Conservation (phyloP, 2,888 invertebrate genomes). For the Nemurella pictetii region DNA sequence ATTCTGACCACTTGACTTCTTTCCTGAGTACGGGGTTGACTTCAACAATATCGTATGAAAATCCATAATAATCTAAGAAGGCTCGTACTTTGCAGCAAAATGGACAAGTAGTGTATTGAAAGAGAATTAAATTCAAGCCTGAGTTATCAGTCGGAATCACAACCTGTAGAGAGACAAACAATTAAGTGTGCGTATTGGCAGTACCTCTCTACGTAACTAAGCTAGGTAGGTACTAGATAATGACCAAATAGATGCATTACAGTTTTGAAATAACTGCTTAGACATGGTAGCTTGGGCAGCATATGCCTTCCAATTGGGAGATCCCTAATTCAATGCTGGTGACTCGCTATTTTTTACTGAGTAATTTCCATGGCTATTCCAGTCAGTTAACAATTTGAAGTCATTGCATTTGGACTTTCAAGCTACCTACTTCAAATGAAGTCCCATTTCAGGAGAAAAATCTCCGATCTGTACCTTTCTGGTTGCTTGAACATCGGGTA, state of each 20-base stretch:
- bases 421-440: too few relatives aligned
- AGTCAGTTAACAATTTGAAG: too few relatives aligned
- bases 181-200: too few relatives aligned
- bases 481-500: conserved; percentile 51
- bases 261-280: neutral
- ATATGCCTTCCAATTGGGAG: neutral
- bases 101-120: conserved; percentile 97
- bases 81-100: conserved; percentile 95
- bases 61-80: conserved; percentile 87
- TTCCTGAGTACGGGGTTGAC: conserved; percentile 93
- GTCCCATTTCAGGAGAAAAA: neutral
- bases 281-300: neutral
- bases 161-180: conserved; percentile 57
- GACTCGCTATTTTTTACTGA: neutral
- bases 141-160: conserved; percentile 65
- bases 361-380: too few relatives aligned
- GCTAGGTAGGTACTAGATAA: neutral
- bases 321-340: neutral
- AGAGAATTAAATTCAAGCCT: conserved; percentile 80
- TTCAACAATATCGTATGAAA: conserved; percentile 94
- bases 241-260: neutral
- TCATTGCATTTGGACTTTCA: too few relatives aligned
- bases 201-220: too few relatives aligned
- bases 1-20: conserved; percentile 89
- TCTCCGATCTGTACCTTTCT: conserved; percentile 52